These are phyloP conservation scores for Synanthedon myopaeformis DNA, from an alignment of 2,888 invertebrate genomes.

Conservation along the genomic window DNA sequence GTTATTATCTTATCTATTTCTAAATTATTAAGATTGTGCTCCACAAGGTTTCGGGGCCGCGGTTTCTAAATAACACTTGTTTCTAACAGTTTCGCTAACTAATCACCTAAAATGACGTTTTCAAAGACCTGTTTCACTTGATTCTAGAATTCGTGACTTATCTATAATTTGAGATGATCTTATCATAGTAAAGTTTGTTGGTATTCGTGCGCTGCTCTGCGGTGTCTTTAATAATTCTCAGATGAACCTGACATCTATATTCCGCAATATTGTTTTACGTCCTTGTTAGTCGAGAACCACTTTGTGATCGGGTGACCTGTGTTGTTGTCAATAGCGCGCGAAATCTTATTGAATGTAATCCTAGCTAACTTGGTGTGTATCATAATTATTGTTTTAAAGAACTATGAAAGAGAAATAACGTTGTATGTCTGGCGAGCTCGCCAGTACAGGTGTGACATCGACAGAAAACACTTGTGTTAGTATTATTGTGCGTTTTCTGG, in stretches of 20 bases:
- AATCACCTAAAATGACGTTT: background rate
- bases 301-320: too few species aligned
- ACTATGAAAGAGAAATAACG: background rate
- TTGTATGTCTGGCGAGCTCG: conserved; percentile 3
- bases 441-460: conserved; percentile 27
- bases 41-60: conserved; percentile 28
- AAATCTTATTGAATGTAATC: too few species aligned
- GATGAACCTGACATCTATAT: background rate
- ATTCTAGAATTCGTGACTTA: background rate
- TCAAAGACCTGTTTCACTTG: background rate
- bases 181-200: background rate
- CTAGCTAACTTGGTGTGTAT: too few species aligned
- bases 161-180: background rate
- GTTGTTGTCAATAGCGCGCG: too few species aligned
- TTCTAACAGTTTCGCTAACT: conserved; percentile 5
- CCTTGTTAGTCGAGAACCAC: background rate
- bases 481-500: conserved; percentile 3
- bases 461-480: conserved; percentile 36
- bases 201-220: background rate
- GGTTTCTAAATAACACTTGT: conserved; percentile 22
- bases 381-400: background rate
- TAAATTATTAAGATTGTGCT: conserved; percentile 18
- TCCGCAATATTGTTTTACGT: background rate
- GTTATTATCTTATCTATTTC: conserved; percentile 45
- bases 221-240: background rate